phyloP scores from a whole-genome alignment of 1,140 invertebrate genomes.

The Leguminivora glycinivorella region DNA sequence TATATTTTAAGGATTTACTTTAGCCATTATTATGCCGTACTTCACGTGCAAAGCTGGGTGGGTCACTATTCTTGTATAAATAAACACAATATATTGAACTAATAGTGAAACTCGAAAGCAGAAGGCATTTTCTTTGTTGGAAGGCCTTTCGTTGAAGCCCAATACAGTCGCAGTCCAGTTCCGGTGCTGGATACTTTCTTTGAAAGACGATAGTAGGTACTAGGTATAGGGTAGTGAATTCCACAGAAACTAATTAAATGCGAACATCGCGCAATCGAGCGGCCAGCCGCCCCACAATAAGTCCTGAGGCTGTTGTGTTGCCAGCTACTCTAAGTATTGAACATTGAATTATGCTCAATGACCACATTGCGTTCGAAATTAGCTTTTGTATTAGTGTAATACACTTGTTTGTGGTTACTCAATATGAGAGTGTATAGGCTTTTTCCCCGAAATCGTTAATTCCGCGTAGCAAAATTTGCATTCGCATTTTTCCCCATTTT shows the following conservation, averaged over 20 bases:
- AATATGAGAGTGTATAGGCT: no score
- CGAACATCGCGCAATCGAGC: slow-evolving; percentile 52
- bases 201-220: slow-evolving; percentile 43
- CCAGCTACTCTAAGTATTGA: slow-evolving; percentile 8
- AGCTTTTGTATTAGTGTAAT: neutral
- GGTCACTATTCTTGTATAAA: slow-evolving; percentile 3
- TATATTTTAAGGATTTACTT: no score
- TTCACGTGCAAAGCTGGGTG: no score
- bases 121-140: slow-evolving; percentile 17
- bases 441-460: no score
- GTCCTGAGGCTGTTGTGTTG: neutral
- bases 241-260: slow-evolving; percentile 57
- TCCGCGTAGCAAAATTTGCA: no score
- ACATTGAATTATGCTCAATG: slow-evolving; percentile 16
- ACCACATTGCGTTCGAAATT: neutral
- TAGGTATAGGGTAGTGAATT: slow-evolving; percentile 40
- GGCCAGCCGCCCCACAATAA: slow-evolving; percentile 15
- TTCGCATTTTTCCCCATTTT: no score
- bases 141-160: slow-evolving; percentile 34
- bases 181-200: slow-evolving; percentile 50
- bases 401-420: neutral
- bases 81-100: neutral
- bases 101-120: slow-evolving; percentile 4
- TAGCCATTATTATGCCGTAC: no score
- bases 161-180: slow-evolving; percentile 29